Evolutionary conservation across 1,140 invertebrate genomes (phyloP), one percentile per base, ranked within the genome.

Genomic region (Lanistes nyassanus): DNA sequence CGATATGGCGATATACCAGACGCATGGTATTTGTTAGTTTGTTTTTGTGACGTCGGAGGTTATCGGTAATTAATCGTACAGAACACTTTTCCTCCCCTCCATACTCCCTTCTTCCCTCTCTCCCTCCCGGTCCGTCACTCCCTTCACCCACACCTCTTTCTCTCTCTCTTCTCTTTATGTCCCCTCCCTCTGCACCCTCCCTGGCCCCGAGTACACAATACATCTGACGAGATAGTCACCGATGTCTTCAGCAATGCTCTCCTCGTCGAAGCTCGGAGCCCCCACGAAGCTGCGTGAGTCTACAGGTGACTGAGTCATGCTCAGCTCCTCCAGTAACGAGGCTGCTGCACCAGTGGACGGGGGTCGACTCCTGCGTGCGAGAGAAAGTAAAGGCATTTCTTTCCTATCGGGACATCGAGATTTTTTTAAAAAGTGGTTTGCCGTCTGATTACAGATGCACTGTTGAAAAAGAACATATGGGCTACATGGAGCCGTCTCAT

Each of bases 211-310:
- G 9, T 31, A 65, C 31, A 65, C 62, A 34, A 26, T 31, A 26
- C n/a, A 65, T 39, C 36, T 67, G 65, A n/a, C n/a, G n/a, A 3
- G 47, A 51, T 55, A 36, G 36, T 31, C 68, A 80, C 81, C 79
- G 70, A 79, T 65, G 34, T 82, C 81, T 72, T 82, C 81, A 2
- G 77, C 67, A 3, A 79, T 29, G 68, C 70, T 77, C 51, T 81
- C 81, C 26, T 76, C 77, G 34, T 81, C 79, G 23, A 77, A 79
- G 67, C 75, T 78, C 53, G 74, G 65, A 74, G 69, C n/a, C 75
- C 47, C 23, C 68, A 70, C 3, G 73, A 68, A 9, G 19, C 21
- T 39, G 31, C 64, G 53, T 4, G 55, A 23, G 1, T 55, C 56
- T 6, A 42, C 70, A n/a, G 56, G 56, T 2, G 56, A 60, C 9